Evolutionary conservation across 2,113 vertebrate genomes (phyloP).

Genomic region (Passer montanus): DNA sequence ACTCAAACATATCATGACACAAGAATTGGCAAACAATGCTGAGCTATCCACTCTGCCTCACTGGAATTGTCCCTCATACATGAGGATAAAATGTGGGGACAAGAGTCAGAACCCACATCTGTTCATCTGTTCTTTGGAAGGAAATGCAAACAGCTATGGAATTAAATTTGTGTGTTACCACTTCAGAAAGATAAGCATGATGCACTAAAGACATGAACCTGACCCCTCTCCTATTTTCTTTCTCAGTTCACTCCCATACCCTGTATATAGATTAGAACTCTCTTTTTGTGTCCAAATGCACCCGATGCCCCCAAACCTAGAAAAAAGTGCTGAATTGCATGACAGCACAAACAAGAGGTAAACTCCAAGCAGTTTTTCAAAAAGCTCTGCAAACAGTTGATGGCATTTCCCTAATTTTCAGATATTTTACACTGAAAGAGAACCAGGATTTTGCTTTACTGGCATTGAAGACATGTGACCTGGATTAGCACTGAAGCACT

Average conservation of each 20-base stretch:
- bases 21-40: background rate
- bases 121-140: background rate
- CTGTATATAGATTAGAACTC: background rate
- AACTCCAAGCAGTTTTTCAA: background rate
- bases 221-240: background rate
- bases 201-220: background rate
- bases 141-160: background rate
- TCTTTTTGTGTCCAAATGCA: background rate
- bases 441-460: background rate
- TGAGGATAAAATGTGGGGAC: background rate
- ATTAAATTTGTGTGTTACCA: background rate
- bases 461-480: background rate
- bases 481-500: background rate
- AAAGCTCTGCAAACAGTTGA: background rate
- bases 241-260: background rate
- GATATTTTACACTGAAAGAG: background rate
- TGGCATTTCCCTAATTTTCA: background rate
- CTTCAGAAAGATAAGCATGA: background rate
- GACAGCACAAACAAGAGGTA: background rate
- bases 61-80: background rate
- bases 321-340: background rate
- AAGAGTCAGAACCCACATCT: background rate
- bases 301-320: background rate
- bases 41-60: background rate
- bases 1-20: no score